Conservation (phyloP, 2,797 vertebrate genomes). For the Pseudochirops corinnae region DNA sequence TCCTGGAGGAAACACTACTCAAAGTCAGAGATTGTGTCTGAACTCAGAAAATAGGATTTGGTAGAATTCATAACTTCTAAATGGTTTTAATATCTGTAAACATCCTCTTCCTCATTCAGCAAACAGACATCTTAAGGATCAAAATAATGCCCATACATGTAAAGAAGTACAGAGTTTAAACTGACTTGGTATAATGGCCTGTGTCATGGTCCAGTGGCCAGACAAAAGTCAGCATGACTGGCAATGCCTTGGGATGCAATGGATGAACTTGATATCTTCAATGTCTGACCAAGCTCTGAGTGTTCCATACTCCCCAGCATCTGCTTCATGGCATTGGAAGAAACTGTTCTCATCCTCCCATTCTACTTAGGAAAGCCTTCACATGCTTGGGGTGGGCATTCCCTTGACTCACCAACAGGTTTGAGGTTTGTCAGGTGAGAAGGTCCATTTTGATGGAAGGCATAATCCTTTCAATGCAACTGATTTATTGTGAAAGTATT, state of each 20-base stretch:
- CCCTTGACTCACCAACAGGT: not conserved
- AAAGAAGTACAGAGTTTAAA: not conserved
- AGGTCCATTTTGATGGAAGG: not conserved
- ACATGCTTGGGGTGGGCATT: not conserved
- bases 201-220: not conserved
- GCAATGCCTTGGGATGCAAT: too few species aligned
- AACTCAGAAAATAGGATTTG: constrained; percentile 74
- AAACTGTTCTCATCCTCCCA: too few species aligned
- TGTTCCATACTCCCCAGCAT: too few species aligned
- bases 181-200: not conserved
- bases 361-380: too few species aligned
- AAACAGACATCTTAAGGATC: constrained; percentile 29
- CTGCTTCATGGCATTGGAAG: too few species aligned
- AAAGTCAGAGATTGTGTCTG: constrained; percentile 72
- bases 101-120: constrained; percentile 54
- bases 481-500: not conserved
- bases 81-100: constrained; percentile 65
- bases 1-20: constrained; percentile 77
- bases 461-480: not conserved
- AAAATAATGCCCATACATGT: not conserved
- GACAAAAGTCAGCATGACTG: too few species aligned
- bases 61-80: constrained; percentile 72
- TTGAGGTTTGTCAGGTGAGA: too few species aligned
- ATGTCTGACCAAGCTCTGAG: too few species aligned
- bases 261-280: too few species aligned